Conservation (phyloP, 2,888 invertebrate genomes). For the Cremastinae sp. region DNA sequence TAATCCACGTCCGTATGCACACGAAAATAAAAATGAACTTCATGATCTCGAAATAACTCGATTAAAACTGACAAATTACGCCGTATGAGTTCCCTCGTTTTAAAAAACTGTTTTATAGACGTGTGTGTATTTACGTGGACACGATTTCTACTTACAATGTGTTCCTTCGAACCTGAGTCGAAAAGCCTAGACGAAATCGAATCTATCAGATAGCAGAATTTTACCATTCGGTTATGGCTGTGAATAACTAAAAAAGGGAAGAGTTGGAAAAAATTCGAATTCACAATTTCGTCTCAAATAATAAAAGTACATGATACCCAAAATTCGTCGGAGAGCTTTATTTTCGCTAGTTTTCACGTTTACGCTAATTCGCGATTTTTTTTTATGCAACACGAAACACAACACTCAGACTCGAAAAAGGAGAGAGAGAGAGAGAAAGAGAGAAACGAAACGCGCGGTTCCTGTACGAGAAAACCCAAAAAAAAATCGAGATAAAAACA, state of each 20-base stretch:
- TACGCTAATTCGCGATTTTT: slow-evolving; percentile 25
- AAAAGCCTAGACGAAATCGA: slow-evolving; percentile 39
- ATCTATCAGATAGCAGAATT: slow-evolving; percentile 48
- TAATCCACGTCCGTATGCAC: slow-evolving; percentile 18
- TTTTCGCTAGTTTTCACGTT: slow-evolving; percentile 1
- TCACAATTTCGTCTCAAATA: slow-evolving; percentile 27
- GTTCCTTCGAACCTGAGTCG: slow-evolving; percentile 45
- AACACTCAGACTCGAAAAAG: slow-evolving; percentile 19
- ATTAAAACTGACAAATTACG: background rate
- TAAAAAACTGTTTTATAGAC: slow-evolving; percentile 15
- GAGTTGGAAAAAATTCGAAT: slow-evolving; percentile 6
- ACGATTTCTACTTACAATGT: slow-evolving; percentile 45
- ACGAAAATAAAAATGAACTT: background rate
- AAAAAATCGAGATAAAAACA: slow-evolving; percentile 33
- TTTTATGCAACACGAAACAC: slow-evolving; percentile 48
- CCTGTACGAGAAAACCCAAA: slow-evolving; percentile 53
- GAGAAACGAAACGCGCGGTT: slow-evolving; percentile 50
- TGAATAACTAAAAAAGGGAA: slow-evolving; percentile 26
- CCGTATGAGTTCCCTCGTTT: background rate
- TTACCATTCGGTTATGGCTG: slow-evolving; percentile 57
- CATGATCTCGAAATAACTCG: background rate
- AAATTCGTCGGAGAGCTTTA: background rate
- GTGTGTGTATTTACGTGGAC: slow-evolving; percentile 27
- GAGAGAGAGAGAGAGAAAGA: slow-evolving; percentile 10
- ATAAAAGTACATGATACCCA: slow-evolving; percentile 8